These are phyloP conservation scores for Lepidocyrtinus sp. DNA, from an alignment of 2,888 invertebrate genomes.

Conservation along the genomic window DNA sequence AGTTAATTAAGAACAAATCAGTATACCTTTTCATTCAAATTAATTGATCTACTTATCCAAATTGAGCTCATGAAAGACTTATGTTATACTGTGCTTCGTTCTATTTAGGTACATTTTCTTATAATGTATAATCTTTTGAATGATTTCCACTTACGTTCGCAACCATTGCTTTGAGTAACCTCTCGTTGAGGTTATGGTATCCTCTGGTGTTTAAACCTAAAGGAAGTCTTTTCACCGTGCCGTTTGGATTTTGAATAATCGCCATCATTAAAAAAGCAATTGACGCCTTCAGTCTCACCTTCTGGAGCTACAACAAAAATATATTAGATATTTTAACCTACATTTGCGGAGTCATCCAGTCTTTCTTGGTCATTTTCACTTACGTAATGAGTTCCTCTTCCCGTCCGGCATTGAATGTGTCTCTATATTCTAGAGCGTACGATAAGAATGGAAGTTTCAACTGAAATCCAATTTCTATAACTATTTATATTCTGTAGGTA, in stretches of 20 bases:
- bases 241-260: slow-evolving; percentile 41
- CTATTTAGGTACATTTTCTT: no score
- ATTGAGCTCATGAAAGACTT: no score
- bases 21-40: no score
- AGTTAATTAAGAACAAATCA: no score
- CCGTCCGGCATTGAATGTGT: slow-evolving; percentile 60
- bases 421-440: no score
- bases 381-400: slow-evolving; percentile 47
- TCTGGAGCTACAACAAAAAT: slow-evolving; percentile 39
- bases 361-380: slow-evolving; percentile 1
- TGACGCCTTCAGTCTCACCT: slow-evolving; percentile 48
- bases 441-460: slow-evolving; percentile 3
- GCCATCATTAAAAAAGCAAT: slow-evolving; percentile 47
- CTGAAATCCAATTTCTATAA: neutral
- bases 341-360: neutral
- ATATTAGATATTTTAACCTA: neutral
- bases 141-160: slow-evolving; percentile 50
- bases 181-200: slow-evolving; percentile 34
- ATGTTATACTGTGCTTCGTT: no score
- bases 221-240: slow-evolving; percentile 24
- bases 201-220: slow-evolving; percentile 29
- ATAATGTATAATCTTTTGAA: no score
- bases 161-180: slow-evolving; percentile 52
- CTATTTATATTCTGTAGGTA: no score
- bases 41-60: no score